These are phyloP conservation scores for Gorsachius magnificus DNA, from an alignment of 2,797 vertebrate genomes.

Conservation along the genomic window DNA sequence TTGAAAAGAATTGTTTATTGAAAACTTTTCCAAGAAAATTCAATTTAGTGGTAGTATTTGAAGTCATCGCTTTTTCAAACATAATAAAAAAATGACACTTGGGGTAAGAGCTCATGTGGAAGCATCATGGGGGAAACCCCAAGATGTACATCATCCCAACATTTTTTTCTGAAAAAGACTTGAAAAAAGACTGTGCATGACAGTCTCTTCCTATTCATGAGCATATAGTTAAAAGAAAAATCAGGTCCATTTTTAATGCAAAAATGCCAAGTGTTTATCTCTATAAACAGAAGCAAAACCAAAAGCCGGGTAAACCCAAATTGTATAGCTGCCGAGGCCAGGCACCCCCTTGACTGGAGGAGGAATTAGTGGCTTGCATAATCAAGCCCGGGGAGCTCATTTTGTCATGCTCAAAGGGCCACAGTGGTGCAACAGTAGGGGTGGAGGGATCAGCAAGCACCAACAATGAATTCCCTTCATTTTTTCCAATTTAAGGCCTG, in stretches of 20 bases:
- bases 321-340: background rate
- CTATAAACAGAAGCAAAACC: constrained; percentile 9
- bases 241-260: background rate
- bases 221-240: background rate
- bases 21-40: background rate
- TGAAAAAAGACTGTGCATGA: background rate
- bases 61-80: background rate
- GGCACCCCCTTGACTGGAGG: background rate
- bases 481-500: constrained; percentile 30
- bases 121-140: background rate
- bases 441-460: constrained; percentile 41
- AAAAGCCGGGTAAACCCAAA: background rate
- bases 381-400: constrained; percentile 45
- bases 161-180: background rate
- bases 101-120: background rate
- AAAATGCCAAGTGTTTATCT: background rate
- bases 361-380: constrained; percentile 51
- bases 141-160: background rate
- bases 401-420: constrained; percentile 45
- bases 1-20: background rate
- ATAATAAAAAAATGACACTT: background rate
- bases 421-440: constrained; percentile 48
- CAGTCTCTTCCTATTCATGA: background rate
- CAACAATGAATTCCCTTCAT: constrained; percentile 46
- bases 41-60: background rate